Base-by-base conservation (phyloP, 2,888 invertebrate species). In the Dysmachus trigonus region DNA sequence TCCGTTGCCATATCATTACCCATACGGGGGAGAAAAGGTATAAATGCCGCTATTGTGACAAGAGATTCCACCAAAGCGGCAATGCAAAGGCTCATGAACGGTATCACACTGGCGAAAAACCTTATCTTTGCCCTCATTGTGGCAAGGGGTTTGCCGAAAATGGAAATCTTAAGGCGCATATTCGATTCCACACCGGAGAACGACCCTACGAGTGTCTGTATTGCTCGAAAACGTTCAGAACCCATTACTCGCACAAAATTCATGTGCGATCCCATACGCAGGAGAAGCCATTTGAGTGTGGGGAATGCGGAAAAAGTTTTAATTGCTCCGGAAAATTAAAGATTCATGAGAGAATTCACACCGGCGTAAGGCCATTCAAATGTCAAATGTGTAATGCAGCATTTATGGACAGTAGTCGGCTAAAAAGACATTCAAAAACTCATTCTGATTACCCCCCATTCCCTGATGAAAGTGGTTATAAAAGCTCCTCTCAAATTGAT, bases 81-180 rank as follows among this genome's bases (percentile, higher is more conserved):
- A 88, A 88, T 76, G 84, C 86, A 41, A 86, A 73, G 38, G 86
- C 87, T 18, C 88, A 88, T 62, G 88, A 88, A 76, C 47, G 88
- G 30, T 83, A 85, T 22, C 88, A 88, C 30, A 88, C 88, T 1
- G 87, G 87, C 74, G 88, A 87, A 73, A 87, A 87, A 53, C 88
- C 88, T 18, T 88, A 85, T 74, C 38, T 87, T 7, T 88, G 88
- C 53, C 86, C 87, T 1, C 87, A 87, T 73, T 88, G 88, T 38
- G 86, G 87, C 0, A 87, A 87, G 71, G 86, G 85, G 7, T 88
- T 88, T 53, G 86, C 87, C 10, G 87, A 87, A 73, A 88, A 86
- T 77, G 87, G 88, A 2, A 87, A 87, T 71, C 41, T 88, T 31
- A 87, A 87, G 53, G 83, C 87, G 2, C 88, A 88, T 51, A 87